Evolutionary conservation across 2,113 vertebrate species (phyloP).

Genomic region (Enhydra lutris): DNA sequence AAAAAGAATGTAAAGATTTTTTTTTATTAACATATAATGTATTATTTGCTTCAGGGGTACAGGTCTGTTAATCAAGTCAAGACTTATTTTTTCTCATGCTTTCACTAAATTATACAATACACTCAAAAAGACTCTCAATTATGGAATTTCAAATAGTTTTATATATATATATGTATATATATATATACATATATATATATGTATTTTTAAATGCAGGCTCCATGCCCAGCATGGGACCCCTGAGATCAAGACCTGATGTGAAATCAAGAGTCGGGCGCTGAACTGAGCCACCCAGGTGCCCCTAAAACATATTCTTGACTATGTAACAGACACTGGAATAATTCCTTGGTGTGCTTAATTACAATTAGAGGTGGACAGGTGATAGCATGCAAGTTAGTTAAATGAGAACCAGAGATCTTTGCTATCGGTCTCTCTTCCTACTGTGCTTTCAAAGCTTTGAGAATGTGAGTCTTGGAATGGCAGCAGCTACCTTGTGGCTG

Average conservation of each 20-base stretch:
- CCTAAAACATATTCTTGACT: neutral
- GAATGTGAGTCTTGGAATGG: neutral
- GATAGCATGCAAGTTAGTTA: neutral
- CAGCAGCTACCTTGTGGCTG: neutral
- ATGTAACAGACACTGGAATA: neutral
- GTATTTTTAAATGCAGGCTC: neutral
- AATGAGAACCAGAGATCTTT: conserved; percentile 3
- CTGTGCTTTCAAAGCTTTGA: neutral
- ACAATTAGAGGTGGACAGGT: neutral
- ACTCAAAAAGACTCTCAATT: neutral
- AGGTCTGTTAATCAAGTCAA: too few species aligned
- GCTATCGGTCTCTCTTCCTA: neutral
- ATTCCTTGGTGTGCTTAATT: neutral
- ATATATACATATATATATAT: neutral
- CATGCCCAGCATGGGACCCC: neutral
- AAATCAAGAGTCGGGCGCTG: neutral
- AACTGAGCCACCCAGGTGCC: neutral
- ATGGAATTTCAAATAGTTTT: neutral
- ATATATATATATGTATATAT: neutral
- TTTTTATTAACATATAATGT: neutral
- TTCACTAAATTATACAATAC: neutral
- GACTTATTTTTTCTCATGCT: neutral
- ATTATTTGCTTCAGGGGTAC: too few species aligned
- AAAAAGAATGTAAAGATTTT: neutral
- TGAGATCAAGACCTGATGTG: neutral